A percentile compares a stretch with the other conserved stretches of the same genome.
phyloP scores from a whole-genome alignment of 1,140 invertebrate genomes.

The Leptonema lineaticorne region DNA sequence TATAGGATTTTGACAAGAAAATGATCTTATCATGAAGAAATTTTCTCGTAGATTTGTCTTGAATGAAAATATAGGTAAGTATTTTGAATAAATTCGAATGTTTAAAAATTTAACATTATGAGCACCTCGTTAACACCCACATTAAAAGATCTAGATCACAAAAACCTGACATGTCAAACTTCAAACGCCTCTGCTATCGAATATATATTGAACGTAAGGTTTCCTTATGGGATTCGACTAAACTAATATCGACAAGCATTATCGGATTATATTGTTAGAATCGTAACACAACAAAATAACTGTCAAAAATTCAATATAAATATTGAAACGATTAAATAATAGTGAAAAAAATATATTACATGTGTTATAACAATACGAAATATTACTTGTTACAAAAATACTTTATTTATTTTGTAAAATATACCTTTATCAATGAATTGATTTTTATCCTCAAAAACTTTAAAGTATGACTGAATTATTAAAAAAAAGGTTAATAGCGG shows the following conservation, averaged over 20 bases:
- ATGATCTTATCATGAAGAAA: too few relatives aligned
- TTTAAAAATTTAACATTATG: not conserved
- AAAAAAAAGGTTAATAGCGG: too few relatives aligned
- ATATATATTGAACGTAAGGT: not conserved
- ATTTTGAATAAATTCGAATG: not conserved
- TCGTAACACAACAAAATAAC: not conserved
- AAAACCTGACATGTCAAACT: not conserved
- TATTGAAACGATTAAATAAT: not conserved
- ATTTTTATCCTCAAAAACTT: too few relatives aligned
- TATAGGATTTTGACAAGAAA: too few relatives aligned
- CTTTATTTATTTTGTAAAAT: too few relatives aligned
- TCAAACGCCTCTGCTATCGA: not conserved
- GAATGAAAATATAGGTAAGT: not conserved
- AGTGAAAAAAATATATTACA: not conserved
- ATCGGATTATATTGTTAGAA: not conserved
- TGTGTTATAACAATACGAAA: too few relatives aligned
- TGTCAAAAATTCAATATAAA: not conserved
- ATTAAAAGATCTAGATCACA: not conserved
- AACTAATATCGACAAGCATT: not conserved
- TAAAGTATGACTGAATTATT: too few relatives aligned
- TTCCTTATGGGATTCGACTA: not conserved
- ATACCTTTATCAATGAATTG: too few relatives aligned
- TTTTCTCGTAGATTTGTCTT: not conserved
- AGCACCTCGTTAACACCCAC: constrained; percentile 12
- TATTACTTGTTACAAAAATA: too few relatives aligned